Conservation (phyloP, 2,113 vertebrate genomes). For the Mirounga angustirostris region DNA sequence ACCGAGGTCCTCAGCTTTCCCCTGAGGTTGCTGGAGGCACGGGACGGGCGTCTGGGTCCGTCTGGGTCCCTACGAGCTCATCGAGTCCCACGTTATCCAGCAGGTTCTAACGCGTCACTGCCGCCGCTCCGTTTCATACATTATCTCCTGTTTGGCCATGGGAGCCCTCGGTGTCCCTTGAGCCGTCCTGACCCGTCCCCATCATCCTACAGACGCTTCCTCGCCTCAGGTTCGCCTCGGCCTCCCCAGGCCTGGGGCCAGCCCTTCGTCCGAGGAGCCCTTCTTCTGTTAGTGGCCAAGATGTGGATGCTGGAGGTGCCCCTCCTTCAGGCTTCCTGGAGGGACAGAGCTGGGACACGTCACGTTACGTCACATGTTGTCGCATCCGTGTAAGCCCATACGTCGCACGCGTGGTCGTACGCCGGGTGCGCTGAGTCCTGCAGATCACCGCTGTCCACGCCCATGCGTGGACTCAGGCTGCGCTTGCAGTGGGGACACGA, state of each 20-base stretch:
- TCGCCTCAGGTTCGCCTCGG: background rate
- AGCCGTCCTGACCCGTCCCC: accelerated
- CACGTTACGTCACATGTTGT: background rate
- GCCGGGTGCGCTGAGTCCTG: accelerated
- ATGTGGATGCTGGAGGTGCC: background rate
- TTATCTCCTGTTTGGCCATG: background rate
- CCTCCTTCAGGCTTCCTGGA: background rate
- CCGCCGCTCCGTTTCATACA: background rate
- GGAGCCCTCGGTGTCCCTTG: background rate
- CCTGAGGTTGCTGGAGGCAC: constrained; percentile 41
- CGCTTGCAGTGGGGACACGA: background rate
- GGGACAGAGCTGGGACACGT: background rate
- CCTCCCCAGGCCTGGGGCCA: background rate
- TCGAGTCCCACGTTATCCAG: background rate
- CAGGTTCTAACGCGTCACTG: background rate
- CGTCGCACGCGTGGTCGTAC: accelerated
- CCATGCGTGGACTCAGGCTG: background rate
- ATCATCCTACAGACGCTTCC: background rate
- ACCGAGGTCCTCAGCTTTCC: background rate
- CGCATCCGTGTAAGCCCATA: too few species aligned
- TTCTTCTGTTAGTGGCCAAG: background rate
- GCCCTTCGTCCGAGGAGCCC: background rate
- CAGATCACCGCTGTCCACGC: background rate
- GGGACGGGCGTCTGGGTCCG: constrained; percentile 62
- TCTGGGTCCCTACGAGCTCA: background rate